phyloP scores from a whole-genome alignment of 2,888 invertebrate species.

The Theretra japonica region DNA sequence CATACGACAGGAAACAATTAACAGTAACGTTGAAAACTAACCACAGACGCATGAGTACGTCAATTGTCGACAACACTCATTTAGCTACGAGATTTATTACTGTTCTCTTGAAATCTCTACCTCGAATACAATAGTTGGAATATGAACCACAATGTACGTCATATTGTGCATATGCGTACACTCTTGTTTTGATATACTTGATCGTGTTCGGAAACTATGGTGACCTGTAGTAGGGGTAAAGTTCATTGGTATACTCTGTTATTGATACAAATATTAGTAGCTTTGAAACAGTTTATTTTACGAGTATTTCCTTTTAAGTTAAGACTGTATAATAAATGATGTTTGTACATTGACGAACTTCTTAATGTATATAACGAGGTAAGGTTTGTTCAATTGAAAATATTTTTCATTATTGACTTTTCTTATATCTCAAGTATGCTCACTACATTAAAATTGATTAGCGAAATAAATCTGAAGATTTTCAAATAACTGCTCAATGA shows the following conservation, averaged over 20 bases:
- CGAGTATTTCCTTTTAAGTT: background rate
- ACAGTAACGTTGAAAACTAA: conserved; percentile 5
- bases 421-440: too few relatives aligned
- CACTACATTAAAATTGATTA: background rate
- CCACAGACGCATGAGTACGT: conserved; percentile 14
- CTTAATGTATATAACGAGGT: background rate
- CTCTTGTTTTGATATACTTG: conserved; percentile 2
- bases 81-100: conserved; percentile 6
- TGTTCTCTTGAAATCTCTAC: background rate
- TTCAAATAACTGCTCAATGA: background rate
- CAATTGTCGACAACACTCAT: conserved; percentile 2
- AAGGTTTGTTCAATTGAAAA: background rate
- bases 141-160: conserved; percentile 17
- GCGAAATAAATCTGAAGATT: background rate
- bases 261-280: background rate
- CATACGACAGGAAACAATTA: conserved; percentile 29
- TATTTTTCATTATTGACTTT: background rate
- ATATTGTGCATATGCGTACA: background rate
- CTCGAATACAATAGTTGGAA: conserved; percentile 18
- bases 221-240: background rate
- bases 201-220: background rate
- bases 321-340: background rate
- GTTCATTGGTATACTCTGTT: background rate
- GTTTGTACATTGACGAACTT: background rate
- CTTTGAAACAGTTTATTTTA: background rate